phyloP scores from a whole-genome alignment of 2,888 invertebrate genomes.

The Macrosiphum euphorbiae region DNA sequence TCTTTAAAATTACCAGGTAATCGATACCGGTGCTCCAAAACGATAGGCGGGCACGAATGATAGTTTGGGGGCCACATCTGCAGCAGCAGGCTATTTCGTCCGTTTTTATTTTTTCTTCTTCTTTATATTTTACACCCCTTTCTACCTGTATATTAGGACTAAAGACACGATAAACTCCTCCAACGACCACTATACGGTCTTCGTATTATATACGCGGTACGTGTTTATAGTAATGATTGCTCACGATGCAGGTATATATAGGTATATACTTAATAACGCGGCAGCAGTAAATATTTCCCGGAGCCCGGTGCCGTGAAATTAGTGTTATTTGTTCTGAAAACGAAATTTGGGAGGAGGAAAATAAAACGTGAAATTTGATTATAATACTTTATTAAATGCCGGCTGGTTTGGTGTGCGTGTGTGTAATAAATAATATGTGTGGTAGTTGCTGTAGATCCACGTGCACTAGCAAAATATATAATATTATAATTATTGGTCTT shows the following conservation, averaged over 20 bases:
- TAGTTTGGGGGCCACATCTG: conserved; percentile 25
- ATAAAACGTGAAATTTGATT: conserved; percentile 1
- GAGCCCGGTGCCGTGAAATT: conserved; percentile 40
- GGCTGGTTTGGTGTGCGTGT: background rate
- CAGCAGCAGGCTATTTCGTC: background rate
- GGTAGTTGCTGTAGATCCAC: background rate
- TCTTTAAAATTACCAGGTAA: conserved; percentile 55
- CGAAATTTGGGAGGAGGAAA: background rate
- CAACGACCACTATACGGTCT: background rate
- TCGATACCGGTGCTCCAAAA: conserved; percentile 43
- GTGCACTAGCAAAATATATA: background rate
- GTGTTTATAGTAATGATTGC: conserved; percentile 24
- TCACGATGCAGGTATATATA: background rate
- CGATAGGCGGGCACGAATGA: conserved; percentile 49
- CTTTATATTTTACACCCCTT: background rate
- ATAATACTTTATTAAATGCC: background rate
- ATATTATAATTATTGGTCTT: background rate
- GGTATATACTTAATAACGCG: background rate
- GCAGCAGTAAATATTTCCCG: background rate
- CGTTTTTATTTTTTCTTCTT: background rate
- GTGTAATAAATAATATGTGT: background rate
- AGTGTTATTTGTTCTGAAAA: conserved; percentile 46
- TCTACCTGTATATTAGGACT: background rate
- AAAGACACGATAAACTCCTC: conserved; percentile 32
- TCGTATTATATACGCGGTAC: background rate